These are phyloP conservation scores for Himalopsyche japonica DNA, from an alignment of 2,888 invertebrate genomes.

Conservation along the genomic window DNA sequence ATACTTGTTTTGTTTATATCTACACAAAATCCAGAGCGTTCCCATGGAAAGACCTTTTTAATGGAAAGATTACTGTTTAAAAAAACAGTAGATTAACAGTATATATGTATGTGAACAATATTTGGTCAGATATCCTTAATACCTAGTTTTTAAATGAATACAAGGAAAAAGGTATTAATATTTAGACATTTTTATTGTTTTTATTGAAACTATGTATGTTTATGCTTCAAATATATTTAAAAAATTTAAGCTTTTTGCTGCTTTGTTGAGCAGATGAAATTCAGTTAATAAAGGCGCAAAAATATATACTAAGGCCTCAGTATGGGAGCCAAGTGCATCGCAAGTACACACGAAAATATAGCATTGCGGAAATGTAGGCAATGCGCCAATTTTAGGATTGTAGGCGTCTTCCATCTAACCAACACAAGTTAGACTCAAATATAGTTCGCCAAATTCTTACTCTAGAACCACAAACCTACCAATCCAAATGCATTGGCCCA, in stretches of 20 bases:
- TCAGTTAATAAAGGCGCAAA: constrained; percentile 16
- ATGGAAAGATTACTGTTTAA: no score
- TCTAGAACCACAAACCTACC: background rate
- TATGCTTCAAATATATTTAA: no score
- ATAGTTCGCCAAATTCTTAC: background rate
- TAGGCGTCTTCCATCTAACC: constrained; percentile 30
- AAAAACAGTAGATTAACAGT: no score
- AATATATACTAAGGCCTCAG: background rate
- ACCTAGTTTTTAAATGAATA: no score
- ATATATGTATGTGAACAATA: no score
- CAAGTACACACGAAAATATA: background rate
- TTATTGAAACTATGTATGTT: no score
- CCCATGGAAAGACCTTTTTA: no score
- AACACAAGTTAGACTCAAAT: constrained; percentile 8
- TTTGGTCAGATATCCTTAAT: no score
- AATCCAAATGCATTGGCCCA: constrained; percentile 19
- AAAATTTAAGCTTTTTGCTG: background rate
- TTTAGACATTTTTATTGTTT: no score
- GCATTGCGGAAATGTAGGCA: constrained; percentile 21
- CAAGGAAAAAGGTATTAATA: no score
- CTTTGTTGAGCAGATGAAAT: background rate
- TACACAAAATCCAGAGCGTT: no score
- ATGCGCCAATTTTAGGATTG: constrained; percentile 38
- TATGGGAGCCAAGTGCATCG: background rate
- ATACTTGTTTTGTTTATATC: no score